Conservation (phyloP, 1,140 invertebrate genomes). For the Gyrodactylus salaris region DNA sequence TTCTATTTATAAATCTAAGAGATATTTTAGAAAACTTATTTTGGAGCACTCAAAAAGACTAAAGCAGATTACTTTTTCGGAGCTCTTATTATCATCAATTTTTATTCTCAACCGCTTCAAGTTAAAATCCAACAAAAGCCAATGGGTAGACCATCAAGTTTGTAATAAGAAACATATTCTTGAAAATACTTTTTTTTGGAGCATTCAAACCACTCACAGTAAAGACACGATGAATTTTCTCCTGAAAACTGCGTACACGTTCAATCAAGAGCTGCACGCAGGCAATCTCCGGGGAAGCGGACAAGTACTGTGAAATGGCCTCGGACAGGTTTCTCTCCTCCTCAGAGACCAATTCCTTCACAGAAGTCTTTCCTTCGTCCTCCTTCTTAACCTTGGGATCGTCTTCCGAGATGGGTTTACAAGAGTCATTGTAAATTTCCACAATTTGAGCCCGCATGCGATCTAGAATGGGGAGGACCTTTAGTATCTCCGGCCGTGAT, state of each 20-base stretch:
- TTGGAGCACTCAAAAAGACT: too few species aligned
- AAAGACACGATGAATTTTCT: neutral
- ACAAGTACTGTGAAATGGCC: neutral
- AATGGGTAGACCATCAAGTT: too few species aligned
- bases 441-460: neutral
- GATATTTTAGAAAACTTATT: too few species aligned
- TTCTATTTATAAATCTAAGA: too few species aligned
- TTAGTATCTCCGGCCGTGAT: neutral
- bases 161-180: neutral
- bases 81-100: too few species aligned
- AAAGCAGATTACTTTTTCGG: too few species aligned
- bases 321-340: neutral
- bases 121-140: too few species aligned
- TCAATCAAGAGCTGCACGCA: neutral
- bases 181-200: neutral
- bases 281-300: neutral
- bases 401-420: too few species aligned
- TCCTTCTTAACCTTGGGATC: neutral
- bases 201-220: neutral
- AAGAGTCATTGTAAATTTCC: neutral
- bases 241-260: neutral
- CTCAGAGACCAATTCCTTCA: neutral
- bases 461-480: neutral
- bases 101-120: too few species aligned
- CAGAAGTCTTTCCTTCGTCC: neutral